Conservation (phyloP, 2,888 invertebrate genomes). For the Xestoiulus laeticollis region DNA sequence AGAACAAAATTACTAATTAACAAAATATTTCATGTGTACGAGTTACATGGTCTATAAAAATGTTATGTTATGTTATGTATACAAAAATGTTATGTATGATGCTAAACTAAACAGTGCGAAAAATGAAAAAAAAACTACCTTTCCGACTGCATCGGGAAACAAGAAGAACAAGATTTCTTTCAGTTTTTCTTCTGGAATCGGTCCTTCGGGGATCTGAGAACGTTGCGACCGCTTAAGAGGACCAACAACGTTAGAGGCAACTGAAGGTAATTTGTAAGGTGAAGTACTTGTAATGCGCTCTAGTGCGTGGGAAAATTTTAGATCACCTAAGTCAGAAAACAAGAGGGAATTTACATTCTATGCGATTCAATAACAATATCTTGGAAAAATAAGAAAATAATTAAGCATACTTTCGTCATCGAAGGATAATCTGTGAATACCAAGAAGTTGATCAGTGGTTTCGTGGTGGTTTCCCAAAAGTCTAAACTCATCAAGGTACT, state of each 20-base stretch:
- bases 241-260: conserved; percentile 62
- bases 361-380: too few species aligned
- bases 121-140: conserved; percentile 59
- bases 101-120: too few species aligned
- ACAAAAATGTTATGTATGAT: too few species aligned
- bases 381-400: not conserved
- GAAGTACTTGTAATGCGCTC: conserved; percentile 78
- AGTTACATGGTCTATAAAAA: too few species aligned
- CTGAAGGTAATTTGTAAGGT: conserved; percentile 58
- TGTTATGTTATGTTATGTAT: too few species aligned
- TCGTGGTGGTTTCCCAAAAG: conserved; percentile 61
- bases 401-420: not conserved
- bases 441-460: conserved; percentile 63
- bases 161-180: conserved; percentile 81
- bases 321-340: not conserved
- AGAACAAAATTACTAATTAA: too few species aligned
- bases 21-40: too few species aligned
- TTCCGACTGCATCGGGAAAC: conserved; percentile 86
- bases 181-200: conserved; percentile 78
- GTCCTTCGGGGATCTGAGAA: conserved; percentile 70
- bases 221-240: conserved; percentile 64
- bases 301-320: conserved; percentile 62
- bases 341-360: not conserved
- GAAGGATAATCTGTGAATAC: not conserved
- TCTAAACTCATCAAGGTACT: conserved; percentile 62